phyloP scores from a whole-genome alignment of 2,888 invertebrate species.

The Drosophila atripex region DNA sequence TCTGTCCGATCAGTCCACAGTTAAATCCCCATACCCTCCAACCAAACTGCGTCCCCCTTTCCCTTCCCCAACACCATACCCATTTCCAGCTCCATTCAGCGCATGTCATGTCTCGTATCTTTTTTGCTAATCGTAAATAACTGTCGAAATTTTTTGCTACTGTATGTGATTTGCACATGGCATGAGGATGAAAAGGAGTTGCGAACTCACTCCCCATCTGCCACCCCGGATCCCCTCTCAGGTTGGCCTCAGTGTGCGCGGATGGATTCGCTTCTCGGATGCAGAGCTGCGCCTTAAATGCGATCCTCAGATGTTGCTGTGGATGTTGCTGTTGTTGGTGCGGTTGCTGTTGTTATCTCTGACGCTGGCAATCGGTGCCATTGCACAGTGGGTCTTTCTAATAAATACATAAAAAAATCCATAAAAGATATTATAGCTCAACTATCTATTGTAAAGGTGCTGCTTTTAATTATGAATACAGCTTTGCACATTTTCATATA shows the following conservation, averaged over 20 bases:
- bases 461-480: too few species aligned
- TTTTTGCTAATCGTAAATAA: constrained; percentile 79
- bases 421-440: too few species aligned
- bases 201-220: constrained; percentile 53
- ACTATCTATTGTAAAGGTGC: not conserved
- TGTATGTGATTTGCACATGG: constrained; percentile 77
- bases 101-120: constrained; percentile 79
- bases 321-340: constrained; percentile 19
- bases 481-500: not conserved
- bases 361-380: constrained; percentile 43
- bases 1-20: constrained; percentile 26
- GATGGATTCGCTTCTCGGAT: constrained; percentile 31
- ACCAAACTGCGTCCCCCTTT: not conserved
- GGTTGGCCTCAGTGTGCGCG: not conserved
- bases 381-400: constrained; percentile 22
- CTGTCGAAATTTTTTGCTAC: constrained; percentile 80
- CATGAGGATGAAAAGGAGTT: constrained; percentile 67
- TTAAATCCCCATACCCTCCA: constrained; percentile 9
- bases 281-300: constrained; percentile 38
- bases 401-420: not conserved
- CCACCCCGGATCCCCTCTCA: not conserved
- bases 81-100: constrained; percentile 59
- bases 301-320: constrained; percentile 39
- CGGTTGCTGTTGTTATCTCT: constrained; percentile 40
- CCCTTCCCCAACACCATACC: constrained; percentile 4